A percentile compares a stretch with the other conserved stretches of the same genome.
Evolutionary conservation across 2,888 invertebrate genomes (phyloP).

Genomic region (Ichneumoninae sp.): DNA sequence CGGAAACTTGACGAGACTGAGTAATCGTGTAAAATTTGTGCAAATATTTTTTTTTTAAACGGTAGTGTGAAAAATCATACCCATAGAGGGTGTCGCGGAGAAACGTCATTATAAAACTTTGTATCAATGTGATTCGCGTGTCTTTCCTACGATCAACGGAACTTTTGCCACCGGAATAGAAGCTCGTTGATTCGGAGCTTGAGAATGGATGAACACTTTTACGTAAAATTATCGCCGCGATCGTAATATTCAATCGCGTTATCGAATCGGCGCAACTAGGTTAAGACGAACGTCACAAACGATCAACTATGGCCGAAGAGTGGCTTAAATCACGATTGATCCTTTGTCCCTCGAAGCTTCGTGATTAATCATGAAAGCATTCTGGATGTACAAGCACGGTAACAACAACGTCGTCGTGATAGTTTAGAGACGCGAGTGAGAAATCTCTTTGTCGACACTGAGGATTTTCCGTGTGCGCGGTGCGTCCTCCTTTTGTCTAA

Average conservation of each 20-base stretch:
- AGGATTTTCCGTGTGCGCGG: neutral
- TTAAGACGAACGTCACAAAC: constrained; percentile 42
- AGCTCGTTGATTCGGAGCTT: constrained; percentile 8
- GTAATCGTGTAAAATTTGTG: neutral
- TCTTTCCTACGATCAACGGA: constrained; percentile 4
- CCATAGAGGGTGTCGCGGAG: neutral
- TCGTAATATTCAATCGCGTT: neutral
- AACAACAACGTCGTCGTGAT: constrained; percentile 24
- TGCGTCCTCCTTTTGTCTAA: neutral
- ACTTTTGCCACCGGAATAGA: neutral
- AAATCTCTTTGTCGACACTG: constrained; percentile 11
- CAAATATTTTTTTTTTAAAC: neutral
- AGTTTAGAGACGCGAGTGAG: constrained; percentile 25
- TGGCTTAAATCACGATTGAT: constrained; percentile 35
- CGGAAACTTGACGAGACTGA: neutral
- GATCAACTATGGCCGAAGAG: constrained; percentile 26
- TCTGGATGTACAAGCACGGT: constrained; percentile 45
- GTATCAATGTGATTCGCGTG: constrained; percentile 3
- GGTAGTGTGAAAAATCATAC: neutral
- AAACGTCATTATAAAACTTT: constrained; percentile 20
- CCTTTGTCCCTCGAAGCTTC: constrained; percentile 51
- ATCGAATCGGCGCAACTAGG: constrained; percentile 32
- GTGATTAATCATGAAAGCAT: constrained; percentile 63
- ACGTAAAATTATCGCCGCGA: constrained; percentile 1
- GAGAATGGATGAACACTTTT: neutral